Evolutionary conservation across 2,797 vertebrate species (phyloP), one percentile per base, ranked within the genome.

Genomic region (Hafferia zeledoni): DNA sequence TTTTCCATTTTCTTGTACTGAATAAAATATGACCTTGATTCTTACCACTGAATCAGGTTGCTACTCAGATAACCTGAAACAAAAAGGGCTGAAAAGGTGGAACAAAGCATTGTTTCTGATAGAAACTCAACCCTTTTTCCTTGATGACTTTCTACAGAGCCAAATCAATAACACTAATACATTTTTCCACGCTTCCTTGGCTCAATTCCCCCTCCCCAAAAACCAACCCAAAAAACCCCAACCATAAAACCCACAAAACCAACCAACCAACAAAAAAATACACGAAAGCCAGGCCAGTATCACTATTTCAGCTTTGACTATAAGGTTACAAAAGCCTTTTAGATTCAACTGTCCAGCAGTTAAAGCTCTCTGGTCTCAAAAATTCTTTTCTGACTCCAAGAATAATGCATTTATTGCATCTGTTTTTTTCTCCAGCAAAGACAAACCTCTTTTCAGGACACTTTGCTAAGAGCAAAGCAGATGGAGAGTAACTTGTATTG

Each of bases 11-110:
- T 97, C 97, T 94, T 94, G 91, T 95, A 91, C 85, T 98, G 98
- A 99, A 99, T 99, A 98, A 99, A 99, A 98, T 98, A 99, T 98
- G 97, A 98, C 97, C 76, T 97, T 92, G 96, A 98, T 98, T 98
- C 97, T 97, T 97, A 95, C 84, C 91, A 95, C 81, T 92, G 95
- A 95, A 98, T 97, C 75, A 97, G 95, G 97, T 84, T 96, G 89
- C 96, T 83, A 95, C 97, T 99, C 98, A 68, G 95, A 97, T 98
- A 98, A 97, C 94, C 87, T 94, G 96, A 95, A 94, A 97, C 43
- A 97, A 83, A 95, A 97, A 87, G 83, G 81, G 93, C 89, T 95
- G 94, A 95, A 90, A 94, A 87, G 77, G 87, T 93, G 56, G 97
- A 97, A 97, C 90, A 69, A 94, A 97, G 96, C 83, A 95, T 63